Conservation (phyloP, 2,797 vertebrate genomes). For the Notoglanidium macrostoma region DNA sequence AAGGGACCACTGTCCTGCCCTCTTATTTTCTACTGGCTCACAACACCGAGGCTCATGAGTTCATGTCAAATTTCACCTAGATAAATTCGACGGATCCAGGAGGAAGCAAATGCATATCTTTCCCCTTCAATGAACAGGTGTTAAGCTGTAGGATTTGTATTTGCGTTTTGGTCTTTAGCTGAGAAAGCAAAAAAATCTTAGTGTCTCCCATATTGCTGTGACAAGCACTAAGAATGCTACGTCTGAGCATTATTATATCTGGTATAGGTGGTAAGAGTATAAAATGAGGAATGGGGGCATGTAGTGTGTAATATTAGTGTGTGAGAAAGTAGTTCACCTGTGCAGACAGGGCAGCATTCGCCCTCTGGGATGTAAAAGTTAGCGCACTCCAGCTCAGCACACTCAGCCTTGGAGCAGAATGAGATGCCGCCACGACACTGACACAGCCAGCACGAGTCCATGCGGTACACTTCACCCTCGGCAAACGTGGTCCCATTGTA, state of each 20-base stretch:
- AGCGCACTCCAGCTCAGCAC: constrained; percentile 77
- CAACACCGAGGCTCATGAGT: not conserved
- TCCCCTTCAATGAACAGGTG: not conserved
- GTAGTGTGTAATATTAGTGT: not conserved
- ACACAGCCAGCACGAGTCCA: constrained; percentile 82
- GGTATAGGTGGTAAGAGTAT: not conserved
- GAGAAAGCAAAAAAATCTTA: not conserved
- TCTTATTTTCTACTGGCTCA: not conserved
- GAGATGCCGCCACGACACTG: constrained; percentile 82
- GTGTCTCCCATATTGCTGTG: not conserved
- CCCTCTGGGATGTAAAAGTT: constrained; percentile 82
- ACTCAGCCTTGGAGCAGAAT: constrained; percentile 82
- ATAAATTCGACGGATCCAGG: too few species aligned
- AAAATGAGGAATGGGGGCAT: not conserved
- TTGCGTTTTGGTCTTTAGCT: not conserved
- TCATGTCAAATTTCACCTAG: not conserved
- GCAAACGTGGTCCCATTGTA: constrained; percentile 75
- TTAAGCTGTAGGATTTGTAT: not conserved
- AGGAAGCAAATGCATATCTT: not conserved
- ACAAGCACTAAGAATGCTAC: not conserved
- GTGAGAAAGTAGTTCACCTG: constrained; percentile 66
- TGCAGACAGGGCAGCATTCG: constrained; percentile 82
- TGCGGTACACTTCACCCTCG: constrained; percentile 79
- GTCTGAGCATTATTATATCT: not conserved
- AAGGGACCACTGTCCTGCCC: not conserved